phyloP scores from a whole-genome alignment of 2,113 vertebrate genomes.

The Lichenostomus cassidix region DNA sequence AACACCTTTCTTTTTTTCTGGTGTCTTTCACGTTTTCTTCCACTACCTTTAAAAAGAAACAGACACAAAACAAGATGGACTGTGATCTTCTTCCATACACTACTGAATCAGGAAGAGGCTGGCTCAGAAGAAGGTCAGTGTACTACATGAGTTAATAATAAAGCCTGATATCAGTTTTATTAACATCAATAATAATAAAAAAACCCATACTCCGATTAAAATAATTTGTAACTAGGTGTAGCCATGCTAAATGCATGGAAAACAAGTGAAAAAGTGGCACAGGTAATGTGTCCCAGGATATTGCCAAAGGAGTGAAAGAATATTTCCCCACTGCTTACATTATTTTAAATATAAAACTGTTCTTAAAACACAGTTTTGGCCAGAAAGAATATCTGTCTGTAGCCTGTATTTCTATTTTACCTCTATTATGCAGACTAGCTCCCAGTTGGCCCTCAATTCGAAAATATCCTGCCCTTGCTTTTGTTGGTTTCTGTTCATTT shows the following conservation, averaged over 20 bases:
- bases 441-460: background rate
- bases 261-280: background rate
- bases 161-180: background rate
- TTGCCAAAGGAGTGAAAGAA: background rate
- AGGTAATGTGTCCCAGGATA: background rate
- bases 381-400: background rate
- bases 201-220: background rate
- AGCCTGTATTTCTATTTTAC: background rate
- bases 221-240: background rate
- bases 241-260: background rate
- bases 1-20: background rate
- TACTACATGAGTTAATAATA: background rate
- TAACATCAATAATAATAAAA: background rate
- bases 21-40: background rate
- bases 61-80: background rate
- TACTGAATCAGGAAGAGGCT: background rate
- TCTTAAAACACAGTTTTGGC: background rate
- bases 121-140: background rate
- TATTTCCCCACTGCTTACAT: background rate
- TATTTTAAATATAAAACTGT: background rate
- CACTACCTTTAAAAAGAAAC: background rate
- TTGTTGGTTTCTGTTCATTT: background rate
- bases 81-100: background rate
- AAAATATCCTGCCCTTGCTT: background rate
- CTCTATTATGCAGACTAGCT: background rate